Conservation (phyloP, 2,113 vertebrate genomes). For the Cynoglossus semilaevis region DNA sequence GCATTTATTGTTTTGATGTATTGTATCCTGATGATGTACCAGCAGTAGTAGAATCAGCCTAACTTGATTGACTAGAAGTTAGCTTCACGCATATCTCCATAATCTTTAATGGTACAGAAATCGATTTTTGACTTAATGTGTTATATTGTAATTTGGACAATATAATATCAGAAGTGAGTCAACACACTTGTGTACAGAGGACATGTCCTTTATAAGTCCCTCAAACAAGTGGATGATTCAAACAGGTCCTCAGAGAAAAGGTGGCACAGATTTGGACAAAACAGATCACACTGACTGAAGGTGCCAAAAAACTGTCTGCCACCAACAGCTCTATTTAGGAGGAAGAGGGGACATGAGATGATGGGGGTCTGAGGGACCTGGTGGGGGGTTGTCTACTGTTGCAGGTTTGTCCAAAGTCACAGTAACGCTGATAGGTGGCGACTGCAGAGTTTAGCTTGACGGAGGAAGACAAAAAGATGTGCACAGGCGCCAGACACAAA, state of each 20-base stretch:
- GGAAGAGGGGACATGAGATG: slow-evolving; percentile 21
- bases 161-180: too few relatives aligned
- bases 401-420: slow-evolving; percentile 50
- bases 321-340: slow-evolving; percentile 58
- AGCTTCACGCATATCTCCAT: too few relatives aligned
- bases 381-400: slow-evolving; percentile 35
- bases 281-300: slow-evolving; percentile 14
- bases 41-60: too few relatives aligned
- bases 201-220: too few relatives aligned
- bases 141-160: too few relatives aligned
- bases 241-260: not conserved
- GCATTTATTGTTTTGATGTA: too few relatives aligned
- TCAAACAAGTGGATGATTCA: not conserved
- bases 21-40: too few relatives aligned
- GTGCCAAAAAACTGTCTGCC: slow-evolving; percentile 53
- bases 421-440: slow-evolving; percentile 41
- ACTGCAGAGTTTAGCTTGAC: slow-evolving; percentile 35
- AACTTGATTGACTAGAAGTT: too few relatives aligned
- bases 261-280: slow-evolving; percentile 34
- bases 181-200: too few relatives aligned
- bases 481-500: slow-evolving; percentile 38
- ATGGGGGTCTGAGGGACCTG: slow-evolving; percentile 4
- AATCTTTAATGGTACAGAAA: too few relatives aligned
- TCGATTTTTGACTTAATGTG: too few relatives aligned
- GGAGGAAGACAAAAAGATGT: slow-evolving; percentile 49